These are phyloP conservation scores for Calliopum simillimum DNA, from an alignment of 2,888 invertebrate species.

Conservation along the genomic window DNA sequence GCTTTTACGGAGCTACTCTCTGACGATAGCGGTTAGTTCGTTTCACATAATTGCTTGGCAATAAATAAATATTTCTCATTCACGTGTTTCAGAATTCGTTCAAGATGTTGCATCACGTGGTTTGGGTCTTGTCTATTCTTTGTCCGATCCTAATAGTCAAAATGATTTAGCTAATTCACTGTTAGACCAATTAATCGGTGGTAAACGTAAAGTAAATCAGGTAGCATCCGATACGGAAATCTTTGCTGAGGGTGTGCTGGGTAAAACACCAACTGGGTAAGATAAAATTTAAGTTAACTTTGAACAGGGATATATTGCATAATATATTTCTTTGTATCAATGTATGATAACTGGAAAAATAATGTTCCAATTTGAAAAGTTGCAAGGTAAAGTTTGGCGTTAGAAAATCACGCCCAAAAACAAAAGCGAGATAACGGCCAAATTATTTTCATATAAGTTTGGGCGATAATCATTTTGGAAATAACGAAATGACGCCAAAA, in stretches of 20 bases:
- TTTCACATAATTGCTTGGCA: too few relatives aligned
- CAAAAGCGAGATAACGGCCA: too few relatives aligned
- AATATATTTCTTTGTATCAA: too few relatives aligned
- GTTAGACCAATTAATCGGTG: constrained; percentile 85
- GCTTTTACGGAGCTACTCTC: constrained; percentile 89
- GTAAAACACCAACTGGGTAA: constrained; percentile 88
- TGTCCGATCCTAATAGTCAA: constrained; percentile 78
- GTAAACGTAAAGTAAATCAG: constrained; percentile 78
- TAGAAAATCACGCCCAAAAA: too few relatives aligned
- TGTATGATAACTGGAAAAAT: too few relatives aligned
- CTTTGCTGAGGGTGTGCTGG: constrained; percentile 89
- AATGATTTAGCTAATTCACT: constrained; percentile 81
- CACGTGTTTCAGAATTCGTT: constrained; percentile 78
- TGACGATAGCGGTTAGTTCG: constrained; percentile 83
- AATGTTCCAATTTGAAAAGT: too few relatives aligned
- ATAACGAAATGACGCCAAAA: too few relatives aligned
- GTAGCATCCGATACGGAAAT: constrained; percentile 86
- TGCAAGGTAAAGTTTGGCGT: too few relatives aligned
- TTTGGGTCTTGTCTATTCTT: constrained; percentile 87
- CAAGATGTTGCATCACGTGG: constrained; percentile 95
- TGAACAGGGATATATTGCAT: neutral
- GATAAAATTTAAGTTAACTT: constrained; percentile 64
- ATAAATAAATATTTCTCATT: constrained; percentile 4
- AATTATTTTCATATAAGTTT: too few relatives aligned
- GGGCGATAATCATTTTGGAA: too few relatives aligned